phyloP scores from a whole-genome alignment of 1,140 invertebrate species.

The Pseudomyrmex gracilis region DNA sequence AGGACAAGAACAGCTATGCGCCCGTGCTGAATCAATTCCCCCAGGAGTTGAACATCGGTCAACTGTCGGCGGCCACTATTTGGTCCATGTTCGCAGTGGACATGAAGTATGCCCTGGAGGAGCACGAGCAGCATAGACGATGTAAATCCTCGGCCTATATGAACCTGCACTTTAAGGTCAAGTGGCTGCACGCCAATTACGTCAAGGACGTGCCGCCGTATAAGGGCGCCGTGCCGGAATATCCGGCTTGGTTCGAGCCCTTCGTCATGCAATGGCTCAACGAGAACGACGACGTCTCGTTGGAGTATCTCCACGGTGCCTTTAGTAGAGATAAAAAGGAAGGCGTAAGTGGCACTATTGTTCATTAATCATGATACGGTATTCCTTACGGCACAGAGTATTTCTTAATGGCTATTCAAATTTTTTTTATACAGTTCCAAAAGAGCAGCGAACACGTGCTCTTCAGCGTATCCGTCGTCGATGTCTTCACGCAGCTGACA shows the following conservation, averaged over 20 bases:
- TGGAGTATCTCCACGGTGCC: conserved; percentile 99
- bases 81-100: conserved; percentile 99
- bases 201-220: conserved; percentile 99
- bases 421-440: conserved; percentile 93
- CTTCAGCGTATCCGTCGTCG: conserved; percentile 99
- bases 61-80: conserved; percentile 98
- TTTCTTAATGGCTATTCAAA: neutral
- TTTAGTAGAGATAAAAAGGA: conserved; percentile 99
- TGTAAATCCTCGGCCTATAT: conserved; percentile 99
- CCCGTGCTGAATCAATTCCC: conserved; percentile 99
- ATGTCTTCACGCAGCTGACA: conserved; percentile 99
- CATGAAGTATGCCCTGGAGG: conserved; percentile 99
- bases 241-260: conserved; percentile 99
- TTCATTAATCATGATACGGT: neutral
- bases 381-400: neutral
- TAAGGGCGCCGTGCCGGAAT: conserved; percentile 96
- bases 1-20: conserved; percentile 99
- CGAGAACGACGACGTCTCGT: conserved; percentile 99
- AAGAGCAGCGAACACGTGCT: conserved; percentile 99
- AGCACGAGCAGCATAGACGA: conserved; percentile 97
- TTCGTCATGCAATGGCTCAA: conserved; percentile 99
- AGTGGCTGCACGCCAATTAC: conserved; percentile 99
- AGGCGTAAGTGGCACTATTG: conserved; percentile 90
- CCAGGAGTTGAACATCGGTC: conserved; percentile 95
- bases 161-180: conserved; percentile 99